Conservation (phyloP, 2,888 invertebrate species). For the Helleia helle region DNA sequence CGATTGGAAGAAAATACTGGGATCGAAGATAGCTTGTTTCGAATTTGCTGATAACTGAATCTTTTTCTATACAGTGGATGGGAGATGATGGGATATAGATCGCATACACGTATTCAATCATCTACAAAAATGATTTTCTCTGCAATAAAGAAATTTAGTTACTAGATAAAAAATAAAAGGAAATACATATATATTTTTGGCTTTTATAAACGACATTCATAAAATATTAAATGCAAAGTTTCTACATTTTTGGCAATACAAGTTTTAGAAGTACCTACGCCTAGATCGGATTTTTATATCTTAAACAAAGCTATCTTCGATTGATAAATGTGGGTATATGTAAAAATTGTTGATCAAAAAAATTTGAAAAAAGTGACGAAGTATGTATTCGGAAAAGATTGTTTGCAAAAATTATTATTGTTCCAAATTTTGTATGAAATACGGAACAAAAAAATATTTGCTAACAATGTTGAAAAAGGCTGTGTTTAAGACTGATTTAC, state of each 20-base stretch:
- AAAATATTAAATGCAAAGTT: no score
- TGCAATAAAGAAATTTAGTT: no score
- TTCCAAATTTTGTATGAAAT: background rate
- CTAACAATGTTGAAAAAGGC: background rate
- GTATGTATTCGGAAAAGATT: background rate
- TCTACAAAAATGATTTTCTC: no score
- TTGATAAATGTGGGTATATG: conserved; percentile 4
- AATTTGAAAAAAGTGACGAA: background rate
- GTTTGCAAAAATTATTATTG: background rate
- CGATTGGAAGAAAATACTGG: background rate
- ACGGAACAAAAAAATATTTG: background rate
- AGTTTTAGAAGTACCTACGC: no score
- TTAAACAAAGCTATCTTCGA: background rate
- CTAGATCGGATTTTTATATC: no score
- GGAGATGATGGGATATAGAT: no score
- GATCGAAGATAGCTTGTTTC: conserved; percentile 1
- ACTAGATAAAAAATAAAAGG: no score
- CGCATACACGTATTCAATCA: no score
- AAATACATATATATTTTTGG: no score
- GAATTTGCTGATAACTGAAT: background rate
- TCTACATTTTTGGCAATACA: no score
- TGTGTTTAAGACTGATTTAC: conserved; percentile 2
- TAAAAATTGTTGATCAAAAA: background rate
- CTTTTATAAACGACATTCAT: no score
- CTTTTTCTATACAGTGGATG: background rate